phyloP scores from a whole-genome alignment of 2,113 vertebrate genomes.

The Odontesthes bonariensis region DNA sequence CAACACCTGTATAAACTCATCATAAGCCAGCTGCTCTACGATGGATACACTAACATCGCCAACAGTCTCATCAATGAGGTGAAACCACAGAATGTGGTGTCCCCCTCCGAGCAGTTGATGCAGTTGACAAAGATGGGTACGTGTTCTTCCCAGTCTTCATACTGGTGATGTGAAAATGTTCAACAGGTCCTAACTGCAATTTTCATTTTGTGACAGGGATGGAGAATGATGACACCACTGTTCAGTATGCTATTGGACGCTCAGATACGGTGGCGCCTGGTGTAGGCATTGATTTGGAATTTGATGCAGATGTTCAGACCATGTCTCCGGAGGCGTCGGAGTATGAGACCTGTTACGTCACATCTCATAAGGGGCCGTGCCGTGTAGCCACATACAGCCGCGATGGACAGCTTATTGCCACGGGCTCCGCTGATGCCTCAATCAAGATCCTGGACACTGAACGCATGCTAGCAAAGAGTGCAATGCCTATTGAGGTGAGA shows the following conservation, averaged over 20 bases:
- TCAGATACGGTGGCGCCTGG: slow-evolving; percentile 96
- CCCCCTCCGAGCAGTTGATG: slow-evolving; percentile 97
- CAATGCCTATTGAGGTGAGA: slow-evolving; percentile 96
- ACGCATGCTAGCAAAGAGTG: slow-evolving; percentile 97
- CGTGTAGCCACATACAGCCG: slow-evolving; percentile 95
- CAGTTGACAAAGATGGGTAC: slow-evolving; percentile 96
- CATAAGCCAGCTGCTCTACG: slow-evolving; percentile 96
- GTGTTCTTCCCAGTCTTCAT: background rate
- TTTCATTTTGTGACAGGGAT: slow-evolving; percentile 83
- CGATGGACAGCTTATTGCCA: slow-evolving; percentile 96
- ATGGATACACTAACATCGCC: slow-evolving; percentile 97
- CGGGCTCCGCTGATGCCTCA: slow-evolving; percentile 95
- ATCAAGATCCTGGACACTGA: slow-evolving; percentile 99
- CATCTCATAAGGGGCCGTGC: slow-evolving; percentile 96
- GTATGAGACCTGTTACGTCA: slow-evolving; percentile 98
- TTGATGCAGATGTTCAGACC: slow-evolving; percentile 96
- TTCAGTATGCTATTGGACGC: slow-evolving; percentile 97
- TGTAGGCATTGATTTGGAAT: slow-evolving; percentile 96
- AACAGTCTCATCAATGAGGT: slow-evolving; percentile 95
- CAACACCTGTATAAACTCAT: slow-evolving; percentile 98
- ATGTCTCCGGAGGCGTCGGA: slow-evolving; percentile 98
- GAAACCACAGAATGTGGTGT: slow-evolving; percentile 92
- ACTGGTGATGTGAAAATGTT: background rate
- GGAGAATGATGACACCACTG: slow-evolving; percentile 96
- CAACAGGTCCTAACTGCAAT: background rate